Evolutionary conservation across 1,140 invertebrate species (phyloP), one percentile per base, ranked within the genome.

Genomic region (Chironomus striatipennis): DNA sequence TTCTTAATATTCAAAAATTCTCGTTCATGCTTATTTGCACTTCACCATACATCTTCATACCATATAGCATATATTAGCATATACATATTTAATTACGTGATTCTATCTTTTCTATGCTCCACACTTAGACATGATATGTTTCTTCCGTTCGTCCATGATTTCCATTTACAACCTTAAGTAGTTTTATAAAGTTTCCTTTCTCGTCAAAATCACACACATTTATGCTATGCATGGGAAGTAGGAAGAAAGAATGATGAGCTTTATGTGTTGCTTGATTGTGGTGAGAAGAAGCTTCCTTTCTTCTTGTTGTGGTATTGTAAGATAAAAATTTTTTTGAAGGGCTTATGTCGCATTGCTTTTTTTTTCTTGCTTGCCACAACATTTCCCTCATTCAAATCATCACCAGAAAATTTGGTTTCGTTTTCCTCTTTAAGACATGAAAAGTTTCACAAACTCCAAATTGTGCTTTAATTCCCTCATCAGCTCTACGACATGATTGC

Each of bases 81-180:
- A n/a, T n/a, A 57, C n/a, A 57, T 57, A 57, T 57, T 57, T 57
- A 57, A 57, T 57, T 57, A 57, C 12, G 12, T 57, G 47, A 57
- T 57, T 57, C n/a, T 15, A 5, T 57, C 43, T 57, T 15, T 4
- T n/a, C n/a, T n/a, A n/a, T 57, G 47, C n/a, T 47, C 43, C 43
- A 8, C 15, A 15, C 43, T 10, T 47, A 15, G 8, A 47, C 43
- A 15, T 47, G 43, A 15, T 47, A 10, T 47, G 8, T 10, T 47
- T 47, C 43, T 34, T 34, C 24, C 24, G 24, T 34, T 34, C 24
- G 24, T 34, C 24, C 24, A 34, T 34, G 24, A 34, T 34, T 34
- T 34, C 24, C 24, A 34, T 34, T 34, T 34, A 34, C 24, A 34
- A 34, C 24, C 24, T 34, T 34, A 34, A 34, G 24, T 34, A 34